Base-by-base conservation (phyloP, 2,888 invertebrate species). In the Phania funesta region DNA sequence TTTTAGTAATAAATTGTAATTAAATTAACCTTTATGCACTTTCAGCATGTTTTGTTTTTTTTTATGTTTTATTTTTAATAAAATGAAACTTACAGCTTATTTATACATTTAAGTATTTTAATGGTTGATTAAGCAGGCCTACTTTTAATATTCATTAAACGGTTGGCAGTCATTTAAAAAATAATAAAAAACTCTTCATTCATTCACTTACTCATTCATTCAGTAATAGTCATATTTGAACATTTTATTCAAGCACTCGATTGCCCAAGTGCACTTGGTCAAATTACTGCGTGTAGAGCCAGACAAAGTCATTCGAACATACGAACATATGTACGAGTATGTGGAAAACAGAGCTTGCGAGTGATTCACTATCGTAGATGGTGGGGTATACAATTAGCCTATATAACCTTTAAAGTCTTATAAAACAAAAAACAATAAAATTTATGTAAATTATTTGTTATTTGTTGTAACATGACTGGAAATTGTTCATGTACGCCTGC, bases 11-110 rank as follows among this genome's bases (percentile, higher is more conserved):
- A 73, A 77, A 76, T 80, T 29, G 46, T 82, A 83, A 84, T 83
- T 84, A 83, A 77, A 80, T 77, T 85, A 83, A 84, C 84, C 85
- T 84, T 73, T 64, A 74, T 84, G 84, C 84, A 85, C 85, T 83
- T 80, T 74, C n/a, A 60, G 65, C 48, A 60, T 76, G 65, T 84
- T 85, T 84, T 58, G 54, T 73, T 73, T 77, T 76, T 3, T 29
- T 54, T n/a, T 67, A 38, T 16, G 18, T 71, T 58, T 35, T 41
- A 44, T 26, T 62, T 50, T 22, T 52, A 26, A 56, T 29, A 48
- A 13, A 70, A 65, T 65, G 54, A 74, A 74, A 65, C 32, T 44
- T 46, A 74, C 13, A 64, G 54, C 38, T 62, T 22, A 20, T 11
- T 13, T 60, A 11, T 20, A 48, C 58, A 26, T 13, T n/a, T 65